Evolutionary conservation across 2,113 vertebrate genomes (phyloP).

Genomic region (Corythornis madagascariensis): DNA sequence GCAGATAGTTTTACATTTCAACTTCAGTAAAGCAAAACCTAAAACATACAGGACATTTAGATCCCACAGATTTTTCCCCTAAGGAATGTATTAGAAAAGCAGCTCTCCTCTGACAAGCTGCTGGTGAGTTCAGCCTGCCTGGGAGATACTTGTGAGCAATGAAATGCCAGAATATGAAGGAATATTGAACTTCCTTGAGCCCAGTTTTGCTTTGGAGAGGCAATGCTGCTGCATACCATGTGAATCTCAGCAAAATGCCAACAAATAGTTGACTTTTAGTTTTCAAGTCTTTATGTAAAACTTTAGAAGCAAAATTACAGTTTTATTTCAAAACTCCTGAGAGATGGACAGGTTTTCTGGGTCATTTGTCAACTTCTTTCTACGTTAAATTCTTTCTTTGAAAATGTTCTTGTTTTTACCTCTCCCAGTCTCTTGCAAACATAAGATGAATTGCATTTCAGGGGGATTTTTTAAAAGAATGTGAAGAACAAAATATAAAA

Average conservation of each 20-base stretch:
- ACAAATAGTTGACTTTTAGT: neutral
- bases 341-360: neutral
- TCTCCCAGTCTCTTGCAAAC: neutral
- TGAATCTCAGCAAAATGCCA: neutral
- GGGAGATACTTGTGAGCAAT: neutral
- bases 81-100: neutral
- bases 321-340: neutral
- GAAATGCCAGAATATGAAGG: neutral
- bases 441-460: neutral
- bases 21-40: neutral
- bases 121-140: neutral
- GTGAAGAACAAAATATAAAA: neutral
- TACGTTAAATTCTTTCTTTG: neutral
- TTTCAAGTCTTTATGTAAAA: neutral
- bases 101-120: neutral
- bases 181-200: neutral
- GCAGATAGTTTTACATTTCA: neutral
- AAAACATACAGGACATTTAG: neutral
- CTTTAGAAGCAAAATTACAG: neutral
- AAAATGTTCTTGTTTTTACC: neutral
- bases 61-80: accelerated
- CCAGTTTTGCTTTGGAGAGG: neutral
- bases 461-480: neutral
- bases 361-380: neutral
- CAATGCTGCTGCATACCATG: neutral